Evolutionary conservation across 2,113 vertebrate species (phyloP).

Genomic region (Clarias magur): DNA sequence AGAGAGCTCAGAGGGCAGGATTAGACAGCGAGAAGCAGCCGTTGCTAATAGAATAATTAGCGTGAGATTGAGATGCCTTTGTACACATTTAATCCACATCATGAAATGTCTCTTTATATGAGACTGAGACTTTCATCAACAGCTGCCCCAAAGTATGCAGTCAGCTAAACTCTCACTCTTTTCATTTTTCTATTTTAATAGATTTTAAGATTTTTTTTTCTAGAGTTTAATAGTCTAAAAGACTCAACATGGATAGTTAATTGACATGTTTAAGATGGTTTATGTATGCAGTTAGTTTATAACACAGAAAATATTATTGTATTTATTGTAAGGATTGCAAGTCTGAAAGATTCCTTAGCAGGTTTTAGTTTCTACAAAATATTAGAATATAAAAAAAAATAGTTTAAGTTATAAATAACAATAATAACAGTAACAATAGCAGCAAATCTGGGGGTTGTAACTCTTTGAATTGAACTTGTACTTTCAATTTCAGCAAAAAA

Average conservation of each 20-base stretch:
- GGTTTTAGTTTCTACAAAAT: not conserved
- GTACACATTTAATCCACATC: conserved; percentile 47
- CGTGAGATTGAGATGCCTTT: conserved; percentile 54
- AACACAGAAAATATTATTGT: not conserved
- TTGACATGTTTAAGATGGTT: not conserved
- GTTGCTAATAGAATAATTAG: conserved; percentile 56
- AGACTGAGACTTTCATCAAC: conserved; percentile 13
- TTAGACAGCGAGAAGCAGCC: conserved; percentile 43
- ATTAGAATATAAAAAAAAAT: too few species aligned
- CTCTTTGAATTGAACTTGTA: too few species aligned
- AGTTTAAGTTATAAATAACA: not conserved
- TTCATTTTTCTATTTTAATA: not conserved
- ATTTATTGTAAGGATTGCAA: not conserved
- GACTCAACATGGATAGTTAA: not conserved
- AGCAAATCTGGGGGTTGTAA: not conserved
- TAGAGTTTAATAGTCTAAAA: not conserved
- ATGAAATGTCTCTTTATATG: conserved; percentile 52
- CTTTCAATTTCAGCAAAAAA: not conserved
- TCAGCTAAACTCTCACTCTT: not conserved
- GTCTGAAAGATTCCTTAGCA: not conserved
- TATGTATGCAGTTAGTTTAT: not conserved
- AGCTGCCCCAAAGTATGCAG: conserved; percentile 8
- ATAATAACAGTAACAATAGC: not conserved
- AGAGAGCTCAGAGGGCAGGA: conserved; percentile 47
- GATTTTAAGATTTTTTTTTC: too few species aligned